Conservation (phyloP, 2,888 invertebrate genomes). For the Mamestra brassicae region DNA sequence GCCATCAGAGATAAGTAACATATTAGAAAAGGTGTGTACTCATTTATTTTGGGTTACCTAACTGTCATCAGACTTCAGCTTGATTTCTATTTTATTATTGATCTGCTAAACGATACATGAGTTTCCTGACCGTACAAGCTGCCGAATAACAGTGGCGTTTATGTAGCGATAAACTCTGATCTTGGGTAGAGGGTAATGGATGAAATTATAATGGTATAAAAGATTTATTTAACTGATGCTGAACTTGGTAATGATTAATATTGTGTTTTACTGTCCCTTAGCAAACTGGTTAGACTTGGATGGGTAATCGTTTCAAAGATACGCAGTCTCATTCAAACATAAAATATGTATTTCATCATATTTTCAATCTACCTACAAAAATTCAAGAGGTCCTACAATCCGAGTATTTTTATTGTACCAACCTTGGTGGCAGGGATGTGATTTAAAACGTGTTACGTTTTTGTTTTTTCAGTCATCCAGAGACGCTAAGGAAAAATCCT, state of each 20-base stretch:
- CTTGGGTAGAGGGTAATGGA: neutral
- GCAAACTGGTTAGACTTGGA: neutral
- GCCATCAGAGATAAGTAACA: constrained; percentile 23
- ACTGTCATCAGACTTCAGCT: neutral
- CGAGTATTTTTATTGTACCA: neutral
- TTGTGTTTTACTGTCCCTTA: constrained; percentile 1
- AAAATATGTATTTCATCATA: no score
- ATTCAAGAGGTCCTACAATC: neutral
- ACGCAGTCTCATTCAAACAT: no score
- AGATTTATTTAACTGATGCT: neutral
- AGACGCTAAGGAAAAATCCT: neutral
- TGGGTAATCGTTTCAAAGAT: neutral
- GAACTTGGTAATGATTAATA: neutral
- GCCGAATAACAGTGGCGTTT: neutral
- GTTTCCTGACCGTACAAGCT: neutral
- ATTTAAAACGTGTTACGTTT: neutral
- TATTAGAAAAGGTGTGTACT: constrained; percentile 34
- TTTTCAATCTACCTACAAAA: no score
- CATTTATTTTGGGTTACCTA: neutral
- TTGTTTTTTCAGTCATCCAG: constrained; percentile 29
- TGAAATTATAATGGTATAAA: neutral
- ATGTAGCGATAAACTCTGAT: neutral
- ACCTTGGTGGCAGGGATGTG: no score
- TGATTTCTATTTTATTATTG: neutral
- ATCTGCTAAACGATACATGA: neutral